Evolutionary conservation across 2,888 invertebrate genomes (phyloP).

Genomic region (Dryobota labecula): DNA sequence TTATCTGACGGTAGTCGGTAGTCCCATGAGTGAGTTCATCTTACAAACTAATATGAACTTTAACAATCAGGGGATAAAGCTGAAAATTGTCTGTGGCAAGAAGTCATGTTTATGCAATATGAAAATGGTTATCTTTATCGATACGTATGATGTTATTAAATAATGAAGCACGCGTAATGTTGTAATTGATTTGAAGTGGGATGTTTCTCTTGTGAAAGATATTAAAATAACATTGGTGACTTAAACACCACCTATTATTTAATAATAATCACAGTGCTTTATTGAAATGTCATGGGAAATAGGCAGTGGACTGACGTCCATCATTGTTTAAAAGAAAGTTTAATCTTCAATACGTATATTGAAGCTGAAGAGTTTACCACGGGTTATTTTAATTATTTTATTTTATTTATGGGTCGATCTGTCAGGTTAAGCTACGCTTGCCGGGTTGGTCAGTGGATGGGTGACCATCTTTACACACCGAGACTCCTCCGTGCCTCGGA

Average conservation of each 20-base stretch:
- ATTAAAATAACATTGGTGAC: conserved; percentile 20
- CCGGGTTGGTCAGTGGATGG: too few species aligned
- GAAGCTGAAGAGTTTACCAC: too few species aligned
- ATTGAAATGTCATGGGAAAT: conserved; percentile 32
- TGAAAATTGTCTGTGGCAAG: neutral
- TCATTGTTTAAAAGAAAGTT: neutral
- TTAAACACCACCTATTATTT: neutral
- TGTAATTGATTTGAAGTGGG: conserved; percentile 36
- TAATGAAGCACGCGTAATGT: conserved; percentile 51
- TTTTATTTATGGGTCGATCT: too few species aligned
- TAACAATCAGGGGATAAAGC: neutral
- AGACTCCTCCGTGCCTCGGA: too few species aligned
- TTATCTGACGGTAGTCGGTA: conserved; percentile 48
- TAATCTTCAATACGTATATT: too few species aligned
- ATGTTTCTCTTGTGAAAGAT: neutral
- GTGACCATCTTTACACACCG: too few species aligned
- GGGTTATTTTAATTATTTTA: too few species aligned
- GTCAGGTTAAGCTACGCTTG: too few species aligned
- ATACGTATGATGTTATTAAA: conserved; percentile 60
- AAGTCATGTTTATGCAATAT: conserved; percentile 36
- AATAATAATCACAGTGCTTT: neutral
- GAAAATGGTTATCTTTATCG: conserved; percentile 40
- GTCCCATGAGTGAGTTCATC: conserved; percentile 24
- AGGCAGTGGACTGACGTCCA: neutral
- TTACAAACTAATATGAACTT: conserved; percentile 25